Base-by-base conservation (phyloP, 2,888 invertebrate genomes). In the Caenorhabditis wallacei region DNA sequence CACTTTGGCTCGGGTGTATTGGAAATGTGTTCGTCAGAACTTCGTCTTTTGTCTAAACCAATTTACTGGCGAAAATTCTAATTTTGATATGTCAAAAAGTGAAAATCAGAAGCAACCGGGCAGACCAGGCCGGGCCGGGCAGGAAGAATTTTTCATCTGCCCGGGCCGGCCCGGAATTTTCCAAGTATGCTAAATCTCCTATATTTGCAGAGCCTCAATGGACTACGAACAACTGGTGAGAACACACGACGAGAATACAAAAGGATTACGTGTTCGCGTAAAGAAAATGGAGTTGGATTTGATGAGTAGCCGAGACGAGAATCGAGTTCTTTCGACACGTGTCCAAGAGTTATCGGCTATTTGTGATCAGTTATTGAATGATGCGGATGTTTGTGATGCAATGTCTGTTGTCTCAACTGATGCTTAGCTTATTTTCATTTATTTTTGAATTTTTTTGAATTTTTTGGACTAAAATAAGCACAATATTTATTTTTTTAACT, bases 361-460 rank as follows among this genome's bases (percentile, higher is more conserved):
- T 22, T 82, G 82, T 26, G 82, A 82, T 78, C 82, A 82, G 46
- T 30, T 82, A 20, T 40, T 82, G 24, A 66, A 59, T 8, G 82
- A 82, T n/a, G 82, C 68, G n/a, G 82, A 82, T 46, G 51, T 76
- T 16, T 61, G 37, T 22, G 82, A 76, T 66, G 48, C 46, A 18
- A 66, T 72, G 57, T 78, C 82, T 3, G 22, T 37, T 1, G n/a
- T 54, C 0, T 76, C 75, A 0, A 54, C 57, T 51, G 81, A 81
- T 53, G 81, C 81, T 10, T 75, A 74, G 68, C 56, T 53, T 57
- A 46, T 56, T 56, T 37, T 5, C 40, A 18, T 35, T 26, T 48
- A 54, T n/a, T 51, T 68, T 35, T 54, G 20, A 35, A 30, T 30
- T 56, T 56, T 16, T n/a, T 2, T 37, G 1, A 0, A 35, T 57